Evolutionary conservation across 1,140 invertebrate species (phyloP).

Genomic region (Fopius arisanus): DNA sequence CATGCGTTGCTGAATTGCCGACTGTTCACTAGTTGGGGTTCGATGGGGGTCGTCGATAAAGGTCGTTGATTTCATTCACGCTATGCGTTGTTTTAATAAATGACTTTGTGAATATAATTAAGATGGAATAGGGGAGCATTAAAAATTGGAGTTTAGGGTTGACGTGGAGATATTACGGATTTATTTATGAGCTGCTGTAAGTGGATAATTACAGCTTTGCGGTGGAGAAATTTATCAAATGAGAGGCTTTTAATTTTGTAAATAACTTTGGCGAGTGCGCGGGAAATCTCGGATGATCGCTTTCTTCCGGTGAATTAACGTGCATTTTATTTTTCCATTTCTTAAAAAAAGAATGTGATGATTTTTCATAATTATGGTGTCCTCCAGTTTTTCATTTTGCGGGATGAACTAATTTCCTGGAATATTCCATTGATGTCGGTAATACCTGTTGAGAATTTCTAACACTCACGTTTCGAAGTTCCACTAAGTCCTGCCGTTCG

Average conservation of each 20-base stretch:
- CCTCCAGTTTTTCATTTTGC: not conserved
- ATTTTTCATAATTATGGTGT: too few species aligned
- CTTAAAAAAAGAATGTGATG: too few species aligned
- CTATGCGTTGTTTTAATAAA: not conserved
- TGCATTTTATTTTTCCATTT: too few species aligned
- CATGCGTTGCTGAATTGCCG: conserved; percentile 13
- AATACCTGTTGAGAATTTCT: not conserved
- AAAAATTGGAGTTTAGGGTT: not conserved
- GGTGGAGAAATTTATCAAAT: not conserved
- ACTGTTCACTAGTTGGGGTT: conserved; percentile 16
- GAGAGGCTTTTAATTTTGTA: too few species aligned
- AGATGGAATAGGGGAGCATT: not conserved
- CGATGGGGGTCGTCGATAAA: not conserved
- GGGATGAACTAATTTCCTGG: not conserved
- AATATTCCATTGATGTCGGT: not conserved
- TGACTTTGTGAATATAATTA: not conserved
- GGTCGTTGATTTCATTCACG: conserved; percentile 37
- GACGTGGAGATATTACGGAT: not conserved
- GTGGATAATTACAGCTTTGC: not conserved
- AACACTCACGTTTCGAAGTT: not conserved
- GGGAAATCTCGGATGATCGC: too few species aligned
- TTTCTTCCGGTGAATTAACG: too few species aligned
- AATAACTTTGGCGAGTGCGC: too few species aligned
- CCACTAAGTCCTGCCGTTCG: not conserved
- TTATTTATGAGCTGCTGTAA: not conserved